Percentiles rank a stretch among this genome's conserved stretches.
Evolutionary conservation across 1,140 invertebrate genomes (phyloP).

Genomic region (Prorops nasuta): DNA sequence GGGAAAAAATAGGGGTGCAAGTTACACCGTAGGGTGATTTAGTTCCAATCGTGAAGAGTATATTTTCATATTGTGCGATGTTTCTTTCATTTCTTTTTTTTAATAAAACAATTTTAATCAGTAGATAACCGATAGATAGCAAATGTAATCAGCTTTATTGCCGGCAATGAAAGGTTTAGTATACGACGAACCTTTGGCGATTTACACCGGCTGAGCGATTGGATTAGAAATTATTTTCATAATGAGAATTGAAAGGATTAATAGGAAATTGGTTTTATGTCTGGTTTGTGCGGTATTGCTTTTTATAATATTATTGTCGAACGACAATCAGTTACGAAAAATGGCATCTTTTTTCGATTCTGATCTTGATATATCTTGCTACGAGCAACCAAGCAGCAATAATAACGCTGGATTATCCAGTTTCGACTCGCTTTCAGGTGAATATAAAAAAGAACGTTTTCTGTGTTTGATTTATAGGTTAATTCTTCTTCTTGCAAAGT

Average conservation of each 20-base stretch:
- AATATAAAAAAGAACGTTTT: no score
- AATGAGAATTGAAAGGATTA: slow-evolving; percentile 20
- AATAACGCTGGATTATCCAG: slow-evolving; percentile 25
- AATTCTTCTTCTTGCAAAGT: background rate
- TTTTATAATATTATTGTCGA: slow-evolving; percentile 31
- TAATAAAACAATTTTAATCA: no score
- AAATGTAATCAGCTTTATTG: no score
- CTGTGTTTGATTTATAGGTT: background rate
- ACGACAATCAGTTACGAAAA: slow-evolving; percentile 22
- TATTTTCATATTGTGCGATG: no score
- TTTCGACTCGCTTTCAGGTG: slow-evolving; percentile 31
- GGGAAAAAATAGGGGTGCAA: no score
- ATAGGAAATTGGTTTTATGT: slow-evolving; percentile 27
- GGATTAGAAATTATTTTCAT: background rate
- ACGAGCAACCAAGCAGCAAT: slow-evolving; percentile 24
- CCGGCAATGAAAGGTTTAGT: no score
- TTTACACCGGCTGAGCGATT: background rate
- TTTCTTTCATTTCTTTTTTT: no score
- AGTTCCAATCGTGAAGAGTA: no score
- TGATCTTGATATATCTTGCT: slow-evolving; percentile 36
- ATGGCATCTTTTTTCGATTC: slow-evolving; percentile 21
- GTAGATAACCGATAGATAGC: no score
- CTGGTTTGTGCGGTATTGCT: slow-evolving; percentile 24
- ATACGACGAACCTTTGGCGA: background rate
- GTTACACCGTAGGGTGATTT: no score